Base-by-base conservation (phyloP, 2,113 vertebrate genomes). In the Eublepharis macularius region DNA sequence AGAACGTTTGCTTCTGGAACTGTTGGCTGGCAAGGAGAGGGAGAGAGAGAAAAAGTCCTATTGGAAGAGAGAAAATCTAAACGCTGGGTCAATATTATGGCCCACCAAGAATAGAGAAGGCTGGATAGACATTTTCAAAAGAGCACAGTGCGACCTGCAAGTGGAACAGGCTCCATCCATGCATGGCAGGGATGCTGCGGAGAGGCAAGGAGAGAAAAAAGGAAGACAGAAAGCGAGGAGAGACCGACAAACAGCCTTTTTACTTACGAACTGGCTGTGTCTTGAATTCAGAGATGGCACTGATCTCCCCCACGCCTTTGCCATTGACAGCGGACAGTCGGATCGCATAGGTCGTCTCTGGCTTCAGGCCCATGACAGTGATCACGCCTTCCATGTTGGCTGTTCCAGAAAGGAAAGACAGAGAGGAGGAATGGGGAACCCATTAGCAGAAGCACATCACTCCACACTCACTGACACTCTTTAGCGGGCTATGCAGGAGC, bases 211-310 rank as follows among this genome's bases (percentile, higher is more conserved):
- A 4, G 8, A 32, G 49, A 24, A 9, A 84, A 10, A 4, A n/a
- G 68, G 29, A 24, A 83, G 10, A 36, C 74, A 72, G 29, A 81
- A 78, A 29, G 4, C 0, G 6, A 47, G 24, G n/a, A 8, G 39
- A 81, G 80, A 77, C 32, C 9, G 70, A 9, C 41, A 81, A 80
- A 83, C 34, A 6, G 65, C 78, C 57, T 34, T 54, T 93, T 4
- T 92, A 99, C 99, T 99, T 98, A 99, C 99, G 98, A 82, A 99
- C 98, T 93, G 98, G 98, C 81, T 98, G 96, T 0, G 99, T 99
- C 96, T 97, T 98, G 97, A 99, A 99, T 91, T 97, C 90, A 0
- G 96, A 94, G 0, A 95, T 81, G 0, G 92, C 54, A 80, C 98
- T 98, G 87, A 96, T 96, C 93, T 99, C 99, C 0, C 99, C 98